phyloP scores from a whole-genome alignment of 35 echinoderm and acorn worm genomes.

The Apostichopus parvimensis region DNA sequence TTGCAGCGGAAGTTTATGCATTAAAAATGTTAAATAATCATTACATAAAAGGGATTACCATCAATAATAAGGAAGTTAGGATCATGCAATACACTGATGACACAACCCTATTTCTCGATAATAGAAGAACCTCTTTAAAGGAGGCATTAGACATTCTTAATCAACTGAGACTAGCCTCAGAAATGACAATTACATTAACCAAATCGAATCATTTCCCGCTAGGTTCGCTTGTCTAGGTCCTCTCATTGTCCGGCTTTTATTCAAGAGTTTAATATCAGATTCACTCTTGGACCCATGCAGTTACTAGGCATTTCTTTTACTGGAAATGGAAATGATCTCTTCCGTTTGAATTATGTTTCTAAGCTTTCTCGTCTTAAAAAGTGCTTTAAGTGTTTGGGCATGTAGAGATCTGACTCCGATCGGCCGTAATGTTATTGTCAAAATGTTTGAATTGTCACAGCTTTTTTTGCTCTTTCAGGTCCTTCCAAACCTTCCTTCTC shows the following conservation, averaged over 20 bases:
- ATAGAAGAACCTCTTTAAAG: no score
- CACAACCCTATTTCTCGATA: not conserved
- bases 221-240: not conserved
- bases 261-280: not conserved
- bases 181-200: not conserved
- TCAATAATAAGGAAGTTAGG: not conserved
- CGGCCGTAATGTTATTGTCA: not conserved
- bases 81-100: no score
- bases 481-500: no score
- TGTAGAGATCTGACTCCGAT: not conserved
- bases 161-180: not conserved
- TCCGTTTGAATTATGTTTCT: no score
- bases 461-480: not conserved
- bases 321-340: no score
- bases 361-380: no score
- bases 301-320: not conserved
- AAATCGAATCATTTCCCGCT: constrained; percentile 9
- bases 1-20: not conserved
- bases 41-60: not conserved
- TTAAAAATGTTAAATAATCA: not conserved
- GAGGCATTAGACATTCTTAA: not conserved
- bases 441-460: constrained; percentile 3
- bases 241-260: not conserved
- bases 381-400: not conserved
- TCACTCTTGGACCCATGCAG: not conserved